Percentiles rank a stretch among this genome's conserved stretches.
phyloP scores from a whole-genome alignment of 2,888 invertebrate species.

The Odontomyia ornata region DNA sequence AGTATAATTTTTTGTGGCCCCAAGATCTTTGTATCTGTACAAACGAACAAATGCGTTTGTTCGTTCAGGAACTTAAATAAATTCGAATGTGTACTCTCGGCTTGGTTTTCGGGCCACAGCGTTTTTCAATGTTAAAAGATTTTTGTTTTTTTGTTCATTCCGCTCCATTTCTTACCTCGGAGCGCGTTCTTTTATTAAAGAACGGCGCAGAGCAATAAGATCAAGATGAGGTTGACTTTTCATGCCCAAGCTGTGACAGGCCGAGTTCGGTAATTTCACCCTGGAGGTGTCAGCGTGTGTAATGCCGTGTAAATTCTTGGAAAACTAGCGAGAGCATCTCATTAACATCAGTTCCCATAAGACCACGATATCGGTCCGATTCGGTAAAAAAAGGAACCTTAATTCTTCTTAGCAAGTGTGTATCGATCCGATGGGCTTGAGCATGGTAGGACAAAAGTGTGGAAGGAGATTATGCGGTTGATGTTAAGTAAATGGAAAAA shows the following conservation, averaged over 20 bases:
- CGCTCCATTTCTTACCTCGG: background rate
- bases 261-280: slow-evolving; percentile 37
- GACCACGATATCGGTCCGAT: slow-evolving; percentile 34
- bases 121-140: no score
- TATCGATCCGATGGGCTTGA: background rate
- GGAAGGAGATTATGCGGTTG: background rate
- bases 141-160: no score
- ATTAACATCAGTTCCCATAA: slow-evolving; percentile 47
- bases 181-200: no score
- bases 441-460: background rate
- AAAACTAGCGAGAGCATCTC: slow-evolving; percentile 49
- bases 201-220: background rate
- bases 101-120: no score
- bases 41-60: no score
- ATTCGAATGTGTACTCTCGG: no score
- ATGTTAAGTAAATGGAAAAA: background rate
- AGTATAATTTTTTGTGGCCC: no score
- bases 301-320: slow-evolving; percentile 49
- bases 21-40: background rate
- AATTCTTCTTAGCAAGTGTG: slow-evolving; percentile 11
- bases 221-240: slow-evolving; percentile 35
- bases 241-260: slow-evolving; percentile 26
- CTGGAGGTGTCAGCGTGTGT: slow-evolving; percentile 49
- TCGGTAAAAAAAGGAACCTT: slow-evolving; percentile 2
- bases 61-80: no score